Conservation (phyloP, 64 coral and sea anemone genomes). For the Platygyra sinensis region DNA sequence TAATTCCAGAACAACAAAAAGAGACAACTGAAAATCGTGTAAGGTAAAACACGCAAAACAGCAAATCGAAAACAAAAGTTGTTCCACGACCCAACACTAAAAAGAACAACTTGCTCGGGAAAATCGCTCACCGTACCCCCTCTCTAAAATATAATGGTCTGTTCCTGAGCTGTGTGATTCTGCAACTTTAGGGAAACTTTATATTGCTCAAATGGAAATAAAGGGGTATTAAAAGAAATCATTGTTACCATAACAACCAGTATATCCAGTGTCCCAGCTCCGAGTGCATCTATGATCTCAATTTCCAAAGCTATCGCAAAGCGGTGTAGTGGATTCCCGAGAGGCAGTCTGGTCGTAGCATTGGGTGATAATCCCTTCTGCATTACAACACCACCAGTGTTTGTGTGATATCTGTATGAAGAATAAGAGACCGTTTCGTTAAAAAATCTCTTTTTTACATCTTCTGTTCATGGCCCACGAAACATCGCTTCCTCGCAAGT, state of each 20-base stretch:
- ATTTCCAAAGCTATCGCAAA: constrained; percentile 57
- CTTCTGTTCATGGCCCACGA: too few species aligned
- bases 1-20: too few species aligned
- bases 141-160: too few species aligned
- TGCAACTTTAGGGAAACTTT: background rate
- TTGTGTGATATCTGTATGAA: constrained; percentile 52
- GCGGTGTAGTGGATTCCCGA: constrained; percentile 52
- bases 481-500: background rate
- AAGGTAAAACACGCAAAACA: too few species aligned
- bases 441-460: too few species aligned
- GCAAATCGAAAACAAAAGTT: too few species aligned
- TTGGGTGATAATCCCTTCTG: constrained; percentile 41
- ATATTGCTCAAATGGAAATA: background rate
- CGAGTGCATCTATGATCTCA: constrained; percentile 62
- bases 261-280: constrained; percentile 47
- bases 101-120: too few species aligned
- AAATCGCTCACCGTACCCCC: too few species aligned
- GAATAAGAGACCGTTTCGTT: background rate
- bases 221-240: background rate
- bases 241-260: constrained; percentile 38
- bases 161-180: too few species aligned
- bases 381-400: constrained; percentile 61
- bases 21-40: too few species aligned
- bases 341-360: constrained; percentile 62
- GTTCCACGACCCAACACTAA: too few species aligned